Base-by-base conservation (phyloP, 2,888 invertebrate genomes). In the Julus scandinavius region DNA sequence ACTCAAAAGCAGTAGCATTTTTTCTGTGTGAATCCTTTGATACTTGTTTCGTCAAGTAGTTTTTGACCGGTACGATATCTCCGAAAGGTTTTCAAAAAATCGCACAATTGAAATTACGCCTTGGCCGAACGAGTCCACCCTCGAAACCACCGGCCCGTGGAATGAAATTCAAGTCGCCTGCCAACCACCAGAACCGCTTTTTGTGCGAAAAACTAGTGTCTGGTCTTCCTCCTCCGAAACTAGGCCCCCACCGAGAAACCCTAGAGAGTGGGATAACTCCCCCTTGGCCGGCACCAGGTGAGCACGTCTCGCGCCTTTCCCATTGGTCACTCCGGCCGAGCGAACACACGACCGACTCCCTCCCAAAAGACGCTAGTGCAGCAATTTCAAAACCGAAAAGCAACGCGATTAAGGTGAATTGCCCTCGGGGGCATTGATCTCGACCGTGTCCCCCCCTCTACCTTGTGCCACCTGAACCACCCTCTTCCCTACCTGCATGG, bases 151-250 rank as follows among this genome's bases (percentile, higher is more conserved):
- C 80, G 80, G 80, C 80, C 80, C 80, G 80, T 80, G 38, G 80
- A 80, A 80, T 80, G 80, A 80, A 80, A 80, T 80, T 80, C 80
- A 80, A 80, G 80, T 80, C 80, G 80, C 80, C 80, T 80, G 80
- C 80, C 80, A 80, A 38, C 80, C 80, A 9, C 80, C 80, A 38
- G 38, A 38, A 80, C 80, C 80, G 13, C 80, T 80, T 80, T 80
- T 80, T 80, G 80, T 29, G 38, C 29, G 80, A 80, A 80, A 80
- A 80, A 29, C 80, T 2, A 38, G 80, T 72, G 80, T 80, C 80
- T 80, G 80, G 80, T 80, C 80, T 29, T 80, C 80, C 80, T 38
- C 80, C 80, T 80, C 80, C 29, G 4, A 80, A 80, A 80, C 80
- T 80, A 80, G 80, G 80, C 80, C 80, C 80, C 80, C 80, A 38